A percentile compares a stretch with the other conserved stretches of the same genome.
phyloP scores from a whole-genome alignment of 2,888 invertebrate genomes.

The Pimpla rufipes region DNA sequence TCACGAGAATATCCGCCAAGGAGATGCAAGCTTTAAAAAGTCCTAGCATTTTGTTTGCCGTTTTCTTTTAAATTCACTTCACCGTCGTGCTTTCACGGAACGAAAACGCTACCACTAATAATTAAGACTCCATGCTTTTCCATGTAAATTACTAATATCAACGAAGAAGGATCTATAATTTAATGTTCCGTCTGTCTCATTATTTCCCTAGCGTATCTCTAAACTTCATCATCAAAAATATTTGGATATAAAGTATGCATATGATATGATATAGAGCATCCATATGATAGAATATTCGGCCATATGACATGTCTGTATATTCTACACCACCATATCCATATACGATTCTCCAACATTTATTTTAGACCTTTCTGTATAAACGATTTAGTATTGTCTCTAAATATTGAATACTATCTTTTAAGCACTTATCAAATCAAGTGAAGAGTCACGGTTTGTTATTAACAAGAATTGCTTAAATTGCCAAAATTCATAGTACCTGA shows the following conservation, averaged over 20 bases:
- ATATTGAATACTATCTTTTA: no score
- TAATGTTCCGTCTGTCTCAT: not conserved
- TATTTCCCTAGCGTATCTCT: not conserved
- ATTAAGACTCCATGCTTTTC: slow-evolving; percentile 12
- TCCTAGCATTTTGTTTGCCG: not conserved
- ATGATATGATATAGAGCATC: no score
- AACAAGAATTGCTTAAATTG: no score
- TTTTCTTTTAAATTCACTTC: slow-evolving; percentile 24
- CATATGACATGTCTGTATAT: no score
- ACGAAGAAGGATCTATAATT: slow-evolving; percentile 18
- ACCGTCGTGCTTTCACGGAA: slow-evolving; percentile 10
- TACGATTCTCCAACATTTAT: no score
- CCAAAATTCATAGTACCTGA: no score
- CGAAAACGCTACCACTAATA: slow-evolving; percentile 12
- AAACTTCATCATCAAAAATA: not conserved
- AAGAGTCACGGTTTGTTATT: no score
- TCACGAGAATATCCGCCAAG: slow-evolving; percentile 42
- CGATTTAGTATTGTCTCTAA: no score
- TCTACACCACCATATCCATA: no score
- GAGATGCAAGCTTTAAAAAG: slow-evolving; percentile 21
- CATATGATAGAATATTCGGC: no score
- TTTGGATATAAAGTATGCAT: not conserved
- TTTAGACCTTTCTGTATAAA: no score
- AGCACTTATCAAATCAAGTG: no score
- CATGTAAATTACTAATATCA: slow-evolving; percentile 8